These are phyloP conservation scores for Branchipolynoe longqiensis DNA, from an alignment of 2,888 invertebrate species.

Conservation along the genomic window DNA sequence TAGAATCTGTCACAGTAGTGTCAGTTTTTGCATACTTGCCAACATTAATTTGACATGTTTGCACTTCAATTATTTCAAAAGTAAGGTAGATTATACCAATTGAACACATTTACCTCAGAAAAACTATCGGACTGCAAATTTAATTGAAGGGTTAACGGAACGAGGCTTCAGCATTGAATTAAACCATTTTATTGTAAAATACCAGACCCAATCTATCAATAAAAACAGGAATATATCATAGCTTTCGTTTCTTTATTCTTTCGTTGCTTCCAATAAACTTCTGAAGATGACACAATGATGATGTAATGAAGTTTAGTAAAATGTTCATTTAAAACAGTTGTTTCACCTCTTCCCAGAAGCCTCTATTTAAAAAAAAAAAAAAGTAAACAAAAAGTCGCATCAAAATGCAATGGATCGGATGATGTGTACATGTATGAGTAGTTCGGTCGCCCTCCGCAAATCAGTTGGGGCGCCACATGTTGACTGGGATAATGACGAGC, in stretches of 20 bases:
- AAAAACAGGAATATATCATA: not conserved
- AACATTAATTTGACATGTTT: too few species aligned
- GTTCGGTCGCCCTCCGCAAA: not conserved
- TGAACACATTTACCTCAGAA: too few species aligned
- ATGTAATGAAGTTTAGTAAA: conserved; percentile 35
- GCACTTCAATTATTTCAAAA: too few species aligned
- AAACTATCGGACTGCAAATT: too few species aligned
- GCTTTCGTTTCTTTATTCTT: not conserved
- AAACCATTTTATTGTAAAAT: too few species aligned
- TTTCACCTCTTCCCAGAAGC: not conserved
- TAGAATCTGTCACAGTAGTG: too few species aligned
- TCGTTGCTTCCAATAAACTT: not conserved
- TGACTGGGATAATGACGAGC: conserved; percentile 22
- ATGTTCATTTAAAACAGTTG: conserved; percentile 11
- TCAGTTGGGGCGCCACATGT: not conserved
- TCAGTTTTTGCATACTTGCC: too few species aligned
- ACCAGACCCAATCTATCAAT: too few species aligned
- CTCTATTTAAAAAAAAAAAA: too few species aligned
- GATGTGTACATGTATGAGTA: not conserved
- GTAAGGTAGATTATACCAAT: too few species aligned
- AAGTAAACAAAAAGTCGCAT: not conserved
- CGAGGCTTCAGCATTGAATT: too few species aligned
- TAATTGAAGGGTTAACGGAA: too few species aligned
- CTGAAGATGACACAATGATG: conserved; percentile 29
- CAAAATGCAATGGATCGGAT: conserved; percentile 13